Evolutionary conservation across 2,113 vertebrate genomes (phyloP).

Genomic region (Sebastes fasciatus): DNA sequence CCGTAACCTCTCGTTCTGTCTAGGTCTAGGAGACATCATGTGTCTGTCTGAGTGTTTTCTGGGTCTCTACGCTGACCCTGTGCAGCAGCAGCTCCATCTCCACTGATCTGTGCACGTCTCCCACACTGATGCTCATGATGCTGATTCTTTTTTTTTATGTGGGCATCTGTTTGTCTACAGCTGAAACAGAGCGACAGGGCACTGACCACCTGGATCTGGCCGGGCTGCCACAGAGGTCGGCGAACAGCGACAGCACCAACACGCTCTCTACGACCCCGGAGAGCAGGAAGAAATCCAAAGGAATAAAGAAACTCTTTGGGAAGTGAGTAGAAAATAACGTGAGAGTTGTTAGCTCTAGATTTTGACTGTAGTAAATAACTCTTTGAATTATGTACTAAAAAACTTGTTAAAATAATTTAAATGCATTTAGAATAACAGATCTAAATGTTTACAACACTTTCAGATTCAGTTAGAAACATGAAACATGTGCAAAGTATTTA

Average conservation of each 20-base stretch:
- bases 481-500: not conserved
- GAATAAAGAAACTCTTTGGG: conserved; percentile 96
- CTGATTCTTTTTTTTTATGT: conserved; percentile 39
- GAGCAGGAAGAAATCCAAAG: conserved; percentile 93
- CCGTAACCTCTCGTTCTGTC: conserved; percentile 37
- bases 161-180: conserved; percentile 79
- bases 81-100: conserved; percentile 18
- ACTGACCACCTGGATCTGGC: conserved; percentile 92
- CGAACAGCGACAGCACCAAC: conserved; percentile 85
- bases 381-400: not conserved
- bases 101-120: not conserved
- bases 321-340: conserved; percentile 85
- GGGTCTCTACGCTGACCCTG: conserved; percentile 1
- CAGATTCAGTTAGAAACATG: not conserved
- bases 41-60: conserved; percentile 40
- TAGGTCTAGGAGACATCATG: conserved; percentile 28
- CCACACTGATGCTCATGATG: conserved; percentile 15
- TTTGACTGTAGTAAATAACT: not conserved
- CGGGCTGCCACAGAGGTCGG: conserved; percentile 85
- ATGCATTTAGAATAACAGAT: not conserved
- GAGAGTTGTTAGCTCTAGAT: not conserved
- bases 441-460: not conserved
- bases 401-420: not conserved
- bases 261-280: conserved; percentile 90
- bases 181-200: conserved; percentile 91